Base-by-base conservation (phyloP, 1,140 invertebrate genomes). In the Zaprionus ghesquierei region DNA sequence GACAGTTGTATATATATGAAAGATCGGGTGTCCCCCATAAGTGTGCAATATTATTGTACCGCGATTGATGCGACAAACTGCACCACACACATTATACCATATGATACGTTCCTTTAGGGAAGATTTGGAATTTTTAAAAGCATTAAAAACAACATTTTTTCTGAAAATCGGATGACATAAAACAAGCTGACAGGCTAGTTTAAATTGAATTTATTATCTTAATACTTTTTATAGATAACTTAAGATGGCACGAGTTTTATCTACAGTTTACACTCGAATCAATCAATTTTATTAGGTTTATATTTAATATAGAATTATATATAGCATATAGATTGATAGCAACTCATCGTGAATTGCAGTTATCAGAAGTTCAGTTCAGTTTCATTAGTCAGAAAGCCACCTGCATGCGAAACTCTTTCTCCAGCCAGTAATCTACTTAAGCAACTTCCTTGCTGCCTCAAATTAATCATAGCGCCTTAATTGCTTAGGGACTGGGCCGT, bases 391-490 rank as follows among this genome's bases (percentile, higher is more conserved):
- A 41, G n/a, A 41, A 15, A 41, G 35, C 15, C n/a, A 38, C 35
- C 35, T 15, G 54, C 50, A 53, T 10, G n/a, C n/a, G 35, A 41
- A 15, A 15, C n/a, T 41, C 35, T 22, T 46, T 44, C 6, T 15
- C 12, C 15, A 15, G 0, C 12, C 12, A 15, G 35, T n/a, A 46
- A 20, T 46, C 15, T 22, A 20, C 9, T 46, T 46, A 22, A 12
- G 18, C 20, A 46, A 22, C 5, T 46, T 46, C 18, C 0, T 12
- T 5, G 2, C 8, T 38, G n/a, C 13, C 20, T 51, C n/a, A 13
- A 51, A 33, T 22, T 49, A 51, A 63, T 63, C 61, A 63, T 44
- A 20, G 15, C 18, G 50, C 15, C 15, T 54, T 53, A 54, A 63
- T 54, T 44, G 61, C 38, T 63, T 41, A 33, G 33, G 13, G 29